Conservation (phyloP, 2,113 vertebrate genomes). For the Ageneiosus marmoratus region DNA sequence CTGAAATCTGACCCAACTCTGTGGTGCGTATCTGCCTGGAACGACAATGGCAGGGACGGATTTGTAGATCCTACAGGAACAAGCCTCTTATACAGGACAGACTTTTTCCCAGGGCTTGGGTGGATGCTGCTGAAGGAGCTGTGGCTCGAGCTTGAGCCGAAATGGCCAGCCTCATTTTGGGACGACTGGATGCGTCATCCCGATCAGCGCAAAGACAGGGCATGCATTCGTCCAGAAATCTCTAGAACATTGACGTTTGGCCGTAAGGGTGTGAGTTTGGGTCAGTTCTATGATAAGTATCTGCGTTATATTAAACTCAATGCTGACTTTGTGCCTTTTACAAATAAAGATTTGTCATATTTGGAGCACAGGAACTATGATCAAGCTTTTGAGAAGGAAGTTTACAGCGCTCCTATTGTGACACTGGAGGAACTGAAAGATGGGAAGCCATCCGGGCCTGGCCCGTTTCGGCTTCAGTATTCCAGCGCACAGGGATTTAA, state of each 20-base stretch:
- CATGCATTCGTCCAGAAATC: slow-evolving; percentile 88
- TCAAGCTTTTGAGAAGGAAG: slow-evolving; percentile 70
- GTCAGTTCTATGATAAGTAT: slow-evolving; percentile 95
- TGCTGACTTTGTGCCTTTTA: slow-evolving; percentile 90
- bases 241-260: slow-evolving; percentile 93
- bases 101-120: slow-evolving; percentile 93
- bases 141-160: slow-evolving; percentile 89
- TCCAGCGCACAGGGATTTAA: slow-evolving; percentile 85
- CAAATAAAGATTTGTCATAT: slow-evolving; percentile 82
- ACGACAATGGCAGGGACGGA: slow-evolving; percentile 89
- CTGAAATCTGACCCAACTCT: slow-evolving; percentile 75
- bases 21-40: slow-evolving; percentile 95
- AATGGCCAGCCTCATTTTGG: slow-evolving; percentile 93
- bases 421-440: slow-evolving; percentile 79
- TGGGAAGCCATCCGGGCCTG: slow-evolving; percentile 63
- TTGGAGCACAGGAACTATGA: slow-evolving; percentile 79
- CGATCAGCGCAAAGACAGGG: slow-evolving; percentile 81
- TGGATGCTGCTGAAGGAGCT: slow-evolving; percentile 86
- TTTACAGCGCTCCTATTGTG: slow-evolving; percentile 74
- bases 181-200: slow-evolving; percentile 95
- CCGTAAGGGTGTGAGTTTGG: slow-evolving; percentile 92
- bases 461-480: slow-evolving; percentile 84
- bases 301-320: slow-evolving; percentile 93
- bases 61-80: slow-evolving; percentile 76
- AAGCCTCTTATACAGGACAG: slow-evolving; percentile 84